Evolutionary conservation across 2,113 vertebrate species (phyloP).

Genomic region (Cariama cristata): DNA sequence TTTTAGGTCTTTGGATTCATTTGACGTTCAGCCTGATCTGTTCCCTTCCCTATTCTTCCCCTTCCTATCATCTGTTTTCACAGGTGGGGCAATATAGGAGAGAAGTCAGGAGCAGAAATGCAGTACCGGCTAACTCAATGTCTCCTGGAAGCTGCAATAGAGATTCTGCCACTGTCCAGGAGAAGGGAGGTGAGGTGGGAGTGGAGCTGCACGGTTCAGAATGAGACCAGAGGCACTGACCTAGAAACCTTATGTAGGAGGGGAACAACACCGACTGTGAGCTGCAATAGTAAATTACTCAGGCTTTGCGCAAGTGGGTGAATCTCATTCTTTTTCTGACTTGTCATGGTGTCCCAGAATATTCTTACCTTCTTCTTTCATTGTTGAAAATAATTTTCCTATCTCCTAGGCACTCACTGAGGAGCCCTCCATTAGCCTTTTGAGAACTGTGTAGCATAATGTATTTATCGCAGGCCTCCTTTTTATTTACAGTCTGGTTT

Average conservation of each 20-base stretch:
- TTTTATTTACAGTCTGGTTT: slow-evolving; percentile 40
- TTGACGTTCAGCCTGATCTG: not conserved
- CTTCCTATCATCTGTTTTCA: not conserved
- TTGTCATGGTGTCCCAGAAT: not conserved
- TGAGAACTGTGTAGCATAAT: not conserved
- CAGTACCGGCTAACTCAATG: not conserved
- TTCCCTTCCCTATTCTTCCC: not conserved
- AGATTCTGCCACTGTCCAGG: not conserved
- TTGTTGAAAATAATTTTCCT: not conserved
- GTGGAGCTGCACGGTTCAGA: not conserved
- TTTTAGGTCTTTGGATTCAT: not conserved
- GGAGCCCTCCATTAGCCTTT: not conserved
- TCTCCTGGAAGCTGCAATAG: slow-evolving; percentile 1
- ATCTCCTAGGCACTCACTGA: not conserved
- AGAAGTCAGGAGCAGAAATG: not conserved
- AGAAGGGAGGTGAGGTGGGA: not conserved
- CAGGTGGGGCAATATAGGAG: not conserved
- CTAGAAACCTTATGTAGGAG: slow-evolving; percentile 33
- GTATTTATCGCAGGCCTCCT: not conserved
- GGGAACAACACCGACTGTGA: not conserved
- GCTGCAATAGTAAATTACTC: slow-evolving; percentile 21
- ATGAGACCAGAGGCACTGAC: not conserved
- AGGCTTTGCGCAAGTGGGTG: slow-evolving; percentile 17
- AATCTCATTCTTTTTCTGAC: slow-evolving; percentile 27
- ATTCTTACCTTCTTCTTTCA: not conserved